Conservation (phyloP, 2,888 invertebrate genomes). For the Diaperis boleti region DNA sequence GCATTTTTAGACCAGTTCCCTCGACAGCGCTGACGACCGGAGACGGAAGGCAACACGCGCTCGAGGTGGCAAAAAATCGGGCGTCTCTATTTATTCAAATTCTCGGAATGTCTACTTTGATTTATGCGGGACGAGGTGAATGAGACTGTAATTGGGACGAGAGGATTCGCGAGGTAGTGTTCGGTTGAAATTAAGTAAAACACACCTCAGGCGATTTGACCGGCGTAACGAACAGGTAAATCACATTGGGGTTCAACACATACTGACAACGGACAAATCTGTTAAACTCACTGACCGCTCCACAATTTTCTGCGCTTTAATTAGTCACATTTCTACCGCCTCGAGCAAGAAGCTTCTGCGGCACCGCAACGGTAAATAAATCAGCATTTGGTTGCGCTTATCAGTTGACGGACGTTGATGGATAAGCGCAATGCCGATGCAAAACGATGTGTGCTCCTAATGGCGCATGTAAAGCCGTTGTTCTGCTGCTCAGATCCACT, state of each 20-base stretch:
- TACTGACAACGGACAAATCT: no score
- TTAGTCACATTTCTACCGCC: no score
- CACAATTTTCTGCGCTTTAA: no score
- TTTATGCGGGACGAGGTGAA: no score
- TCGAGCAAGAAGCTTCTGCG: neutral
- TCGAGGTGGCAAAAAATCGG: neutral
- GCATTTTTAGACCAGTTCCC: conserved; percentile 16
- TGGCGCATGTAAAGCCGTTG: conserved; percentile 32
- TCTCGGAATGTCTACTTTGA: no score
- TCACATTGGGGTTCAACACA: no score
- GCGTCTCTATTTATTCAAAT: neutral
- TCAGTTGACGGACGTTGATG: conserved; percentile 29
- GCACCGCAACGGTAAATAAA: conserved; percentile 12
- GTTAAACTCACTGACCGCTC: no score
- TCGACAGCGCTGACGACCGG: neutral
- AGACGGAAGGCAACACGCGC: neutral
- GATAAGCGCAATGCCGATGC: conserved; percentile 30
- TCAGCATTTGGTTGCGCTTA: conserved; percentile 31
- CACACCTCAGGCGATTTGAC: no score
- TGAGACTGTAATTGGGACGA: no score
- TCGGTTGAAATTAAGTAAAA: no score
- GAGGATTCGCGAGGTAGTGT: no score
- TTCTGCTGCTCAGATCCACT: conserved; percentile 15
- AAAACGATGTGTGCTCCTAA: conserved; percentile 31
- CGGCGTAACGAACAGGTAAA: no score